Base-by-base conservation (phyloP, 2,113 vertebrate genomes). In the Lophura nycthemera region DNA sequence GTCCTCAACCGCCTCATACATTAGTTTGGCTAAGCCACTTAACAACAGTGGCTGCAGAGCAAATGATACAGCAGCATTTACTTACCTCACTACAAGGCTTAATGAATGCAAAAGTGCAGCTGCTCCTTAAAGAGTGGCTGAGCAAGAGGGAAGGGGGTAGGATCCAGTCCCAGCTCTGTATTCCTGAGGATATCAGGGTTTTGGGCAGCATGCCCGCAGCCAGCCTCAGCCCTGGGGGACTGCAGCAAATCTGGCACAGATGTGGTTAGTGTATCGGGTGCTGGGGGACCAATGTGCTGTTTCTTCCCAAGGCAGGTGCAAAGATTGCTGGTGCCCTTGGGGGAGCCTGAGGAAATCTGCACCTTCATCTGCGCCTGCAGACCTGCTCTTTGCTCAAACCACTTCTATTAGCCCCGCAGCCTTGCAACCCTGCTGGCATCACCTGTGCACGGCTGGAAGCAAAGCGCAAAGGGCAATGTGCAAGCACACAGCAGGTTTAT, bases 231-330 rank as follows among this genome's bases (percentile, higher is more conserved):
- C n/a, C 40, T 29, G 5, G 76, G 43, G 32, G 70, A 50, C 34
- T 48, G 34, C 40, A n/a, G 67, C 59, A 70, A 47, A 38, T 4
- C 0, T 0, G 0, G 0, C 34, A 18, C 2, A 6, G 34, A 48
- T 9, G 48, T 16, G 16, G 54, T 5, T 4, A 56, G 17, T 1
- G 1, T 5, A 50, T 30, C 15, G 5, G n/a, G 34, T 57, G 67
- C 29, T 66, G 50, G 16, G 10, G 19, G 45, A 9, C 21, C 29
- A 47, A 56, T 7, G 3, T 9, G n/a, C 40, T 32, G 8, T 20
- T 67, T 42, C 30, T 64, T 47, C 50, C 66, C 38, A 83, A 86
- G 71, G 60, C 36, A 80, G 57, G 11, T 43, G 38, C 32, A 61
- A 54, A 74, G 60, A 60, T 10, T 59, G n/a, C 43, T 64, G 32